phyloP scores from a whole-genome alignment of 2,113 vertebrate genomes.

The Podarcis cretensis region DNA sequence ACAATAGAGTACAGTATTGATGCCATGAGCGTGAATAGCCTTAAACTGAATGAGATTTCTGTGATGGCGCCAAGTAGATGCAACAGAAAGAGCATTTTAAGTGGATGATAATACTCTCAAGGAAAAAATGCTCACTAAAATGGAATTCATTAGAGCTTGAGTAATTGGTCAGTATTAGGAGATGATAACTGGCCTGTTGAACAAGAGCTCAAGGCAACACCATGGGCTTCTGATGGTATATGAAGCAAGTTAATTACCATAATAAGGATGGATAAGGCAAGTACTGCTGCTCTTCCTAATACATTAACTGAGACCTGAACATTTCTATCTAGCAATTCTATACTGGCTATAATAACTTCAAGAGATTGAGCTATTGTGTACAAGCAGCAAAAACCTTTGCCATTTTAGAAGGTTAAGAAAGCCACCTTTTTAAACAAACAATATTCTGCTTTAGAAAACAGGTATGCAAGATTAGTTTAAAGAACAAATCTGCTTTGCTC shows the following conservation, averaged over 20 bases:
- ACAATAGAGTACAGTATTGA: background rate
- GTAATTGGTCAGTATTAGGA: background rate
- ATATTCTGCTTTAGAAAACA: background rate
- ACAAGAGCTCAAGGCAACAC: background rate
- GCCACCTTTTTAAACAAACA: background rate
- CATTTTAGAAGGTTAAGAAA: background rate
- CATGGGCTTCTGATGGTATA: background rate
- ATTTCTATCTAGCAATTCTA: background rate
- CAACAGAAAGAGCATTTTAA: background rate
- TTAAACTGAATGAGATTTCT: background rate
- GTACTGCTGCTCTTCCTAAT: background rate
- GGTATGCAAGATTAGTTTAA: background rate
- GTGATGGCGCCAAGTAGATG: background rate
- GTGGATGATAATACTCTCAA: background rate
- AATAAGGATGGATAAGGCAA: background rate
- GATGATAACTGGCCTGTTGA: background rate
- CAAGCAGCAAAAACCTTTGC: background rate
- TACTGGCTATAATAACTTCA: slow-evolving; percentile 13
- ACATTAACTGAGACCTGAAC: background rate
- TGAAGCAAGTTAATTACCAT: slow-evolving; percentile 12
- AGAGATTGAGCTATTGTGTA: background rate
- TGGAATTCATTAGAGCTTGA: slow-evolving; percentile 2
- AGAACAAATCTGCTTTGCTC: background rate
- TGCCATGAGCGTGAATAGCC: background rate
- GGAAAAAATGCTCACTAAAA: background rate